Evolutionary conservation across 2,113 vertebrate species (phyloP).

Genomic region (Ciconia boyciana): DNA sequence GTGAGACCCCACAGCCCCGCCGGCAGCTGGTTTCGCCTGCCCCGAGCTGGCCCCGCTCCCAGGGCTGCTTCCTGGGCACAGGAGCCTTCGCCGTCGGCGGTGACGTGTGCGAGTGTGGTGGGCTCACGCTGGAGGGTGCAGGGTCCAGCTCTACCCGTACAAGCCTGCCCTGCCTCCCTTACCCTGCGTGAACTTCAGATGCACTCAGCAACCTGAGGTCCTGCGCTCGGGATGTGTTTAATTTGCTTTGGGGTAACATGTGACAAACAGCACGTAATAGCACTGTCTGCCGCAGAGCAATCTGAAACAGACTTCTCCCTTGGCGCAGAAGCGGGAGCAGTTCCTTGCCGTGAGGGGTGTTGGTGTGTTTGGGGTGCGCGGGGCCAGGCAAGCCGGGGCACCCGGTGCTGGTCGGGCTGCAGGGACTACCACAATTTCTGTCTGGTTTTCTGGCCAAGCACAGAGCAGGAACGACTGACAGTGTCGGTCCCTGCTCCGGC

Average conservation of each 20-base stretch:
- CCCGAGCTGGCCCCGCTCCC: not conserved
- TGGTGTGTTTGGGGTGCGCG: not conserved
- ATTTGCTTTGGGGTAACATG: not conserved
- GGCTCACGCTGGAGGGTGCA: not conserved
- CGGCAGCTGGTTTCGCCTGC: not conserved
- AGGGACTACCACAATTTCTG: not conserved
- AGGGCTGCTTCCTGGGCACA: not conserved
- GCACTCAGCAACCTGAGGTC: not conserved
- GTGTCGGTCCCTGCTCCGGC: not conserved
- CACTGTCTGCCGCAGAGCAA: accelerated
- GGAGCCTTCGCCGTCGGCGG: accelerated
- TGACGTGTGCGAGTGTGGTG: accelerated
- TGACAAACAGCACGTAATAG: not conserved
- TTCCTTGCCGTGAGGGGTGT: accelerated
- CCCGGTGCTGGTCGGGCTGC: not conserved
- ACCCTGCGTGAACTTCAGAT: not conserved
- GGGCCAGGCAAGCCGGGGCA: not conserved
- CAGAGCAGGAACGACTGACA: accelerated
- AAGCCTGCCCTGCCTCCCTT: not conserved
- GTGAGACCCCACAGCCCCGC: not conserved
- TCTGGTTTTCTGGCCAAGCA: not conserved
- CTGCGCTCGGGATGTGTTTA: accelerated
- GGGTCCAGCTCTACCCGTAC: not conserved
- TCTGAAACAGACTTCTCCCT: accelerated
- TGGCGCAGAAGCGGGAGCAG: accelerated